Evolutionary conservation across 1,140 invertebrate species (phyloP).

Genomic region (Calycopis cecrops): DNA sequence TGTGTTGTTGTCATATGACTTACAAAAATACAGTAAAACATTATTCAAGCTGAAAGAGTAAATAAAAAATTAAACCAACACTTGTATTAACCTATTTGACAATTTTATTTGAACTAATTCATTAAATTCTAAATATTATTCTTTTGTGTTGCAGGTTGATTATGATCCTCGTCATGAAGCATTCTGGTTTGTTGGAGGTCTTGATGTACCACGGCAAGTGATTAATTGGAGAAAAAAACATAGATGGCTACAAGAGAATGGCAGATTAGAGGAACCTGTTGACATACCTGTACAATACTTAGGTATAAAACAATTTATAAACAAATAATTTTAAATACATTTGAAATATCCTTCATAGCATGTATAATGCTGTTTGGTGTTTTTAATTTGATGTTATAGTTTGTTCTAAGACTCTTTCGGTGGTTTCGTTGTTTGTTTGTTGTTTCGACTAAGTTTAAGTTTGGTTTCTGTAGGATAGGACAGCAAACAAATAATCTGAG

Average conservation of each 20-base stretch:
- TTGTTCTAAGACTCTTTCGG: too few relatives aligned
- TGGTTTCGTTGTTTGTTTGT: too few relatives aligned
- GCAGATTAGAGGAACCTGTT: constrained; percentile 67
- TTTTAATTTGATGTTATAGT: too few relatives aligned
- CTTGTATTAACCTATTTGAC: too few relatives aligned
- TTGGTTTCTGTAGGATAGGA: not conserved
- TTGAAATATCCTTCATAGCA: too few relatives aligned
- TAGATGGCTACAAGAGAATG: constrained; percentile 50
- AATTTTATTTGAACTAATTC: not conserved
- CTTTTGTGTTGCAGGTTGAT: constrained; percentile 76
- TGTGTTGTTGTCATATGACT: too few relatives aligned
- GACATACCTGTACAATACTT: constrained; percentile 81
- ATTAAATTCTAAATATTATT: constrained; percentile 16
- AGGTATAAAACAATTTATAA: constrained; percentile 39
- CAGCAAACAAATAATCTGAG: not conserved
- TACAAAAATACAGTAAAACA: too few relatives aligned
- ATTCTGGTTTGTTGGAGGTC: constrained; percentile 85
- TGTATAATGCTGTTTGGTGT: too few relatives aligned
- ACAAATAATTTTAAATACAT: not conserved
- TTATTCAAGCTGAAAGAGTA: too few relatives aligned
- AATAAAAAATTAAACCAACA: too few relatives aligned
- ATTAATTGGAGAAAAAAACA: constrained; percentile 53
- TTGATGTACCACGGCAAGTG: constrained; percentile 73
- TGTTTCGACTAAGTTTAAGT: not conserved
- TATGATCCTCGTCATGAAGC: constrained; percentile 85